phyloP scores from a whole-genome alignment of 1,140 invertebrate species.

The Drosophila obscura region DNA sequence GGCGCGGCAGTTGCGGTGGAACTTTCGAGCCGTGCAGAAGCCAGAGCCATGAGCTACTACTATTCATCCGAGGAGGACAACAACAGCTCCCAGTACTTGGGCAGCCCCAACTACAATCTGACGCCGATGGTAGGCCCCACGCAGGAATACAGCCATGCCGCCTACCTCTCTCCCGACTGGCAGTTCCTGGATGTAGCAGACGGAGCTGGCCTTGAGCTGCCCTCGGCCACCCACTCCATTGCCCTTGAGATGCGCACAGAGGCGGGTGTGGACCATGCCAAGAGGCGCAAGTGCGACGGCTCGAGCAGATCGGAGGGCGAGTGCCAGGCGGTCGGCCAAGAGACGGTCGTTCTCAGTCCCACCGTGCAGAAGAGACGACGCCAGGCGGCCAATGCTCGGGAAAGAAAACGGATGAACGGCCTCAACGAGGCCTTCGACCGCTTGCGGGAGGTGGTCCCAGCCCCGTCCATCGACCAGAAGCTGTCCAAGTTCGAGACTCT shows the following conservation, averaged over 20 bases:
- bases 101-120: conserved; percentile 70
- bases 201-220: conserved; percentile 6
- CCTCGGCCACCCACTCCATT: background rate
- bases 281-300: conserved; percentile 1
- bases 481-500: conserved; percentile 94
- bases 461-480: conserved; percentile 91
- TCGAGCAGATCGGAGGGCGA: conserved; percentile 21
- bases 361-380: conserved; percentile 87
- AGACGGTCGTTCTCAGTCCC: conserved; percentile 84
- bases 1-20: conserved; percentile 51
- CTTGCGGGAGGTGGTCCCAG: conserved; percentile 91
- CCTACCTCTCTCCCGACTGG: conserved; percentile 60
- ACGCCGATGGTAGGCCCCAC: conserved; percentile 6
- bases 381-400: conserved; percentile 91
- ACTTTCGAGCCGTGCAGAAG: conserved; percentile 59
- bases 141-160: conserved; percentile 42
- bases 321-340: conserved; percentile 11
- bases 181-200: conserved; percentile 47
- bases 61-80: conserved; percentile 75
- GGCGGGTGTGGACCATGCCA: background rate
- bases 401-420: conserved; percentile 92
- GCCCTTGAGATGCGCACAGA: background rate
- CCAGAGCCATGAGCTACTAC: conserved; percentile 60
- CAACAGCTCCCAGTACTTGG: conserved; percentile 65
- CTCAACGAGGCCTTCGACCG: conserved; percentile 92